Evolutionary conservation across 2,113 vertebrate genomes (phyloP), one percentile per base, ranked within the genome.

Genomic region (Odocoileus hemionus): DNA sequence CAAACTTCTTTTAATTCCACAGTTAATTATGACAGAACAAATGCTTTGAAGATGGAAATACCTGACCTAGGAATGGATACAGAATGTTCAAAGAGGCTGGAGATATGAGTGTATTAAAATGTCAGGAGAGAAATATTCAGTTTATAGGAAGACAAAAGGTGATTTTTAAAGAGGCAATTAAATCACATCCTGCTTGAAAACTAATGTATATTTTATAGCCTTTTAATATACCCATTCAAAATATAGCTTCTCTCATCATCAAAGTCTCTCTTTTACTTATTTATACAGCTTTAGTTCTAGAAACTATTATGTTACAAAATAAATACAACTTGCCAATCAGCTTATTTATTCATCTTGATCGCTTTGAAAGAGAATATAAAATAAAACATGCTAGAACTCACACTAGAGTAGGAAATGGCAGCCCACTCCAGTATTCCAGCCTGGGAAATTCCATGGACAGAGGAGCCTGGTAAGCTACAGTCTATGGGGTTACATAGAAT

Each of bases 31-130:
- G 58, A 74, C 25, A 58, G 52, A 97, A 90, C 90, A 64, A 93
- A 93, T 76, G 6, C 39, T 97, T 96, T 96, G 57, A 79, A 92
- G 30, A 76, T 85, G 4, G 19, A 93, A 96, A 61, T 8, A 39
- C 5, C 54, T 92, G 23, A 33, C 36, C 21, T 39, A 86, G 36
- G 96, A 94, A 86, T 74, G 28, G 39, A 76, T n/a, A 7, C 26
- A 78, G 78, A 94, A 80, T 83, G n/a, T 16, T 79, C 52, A 47
- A 82, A 67, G 36, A 85, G 36, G 10, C 11, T 60, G 3, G 15
- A 85, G 28, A 54, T 30, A 57, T 14, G 15, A 94, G 14, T 58
- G 7, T 16, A 80, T 80, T 94, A 60, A 92, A 96, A 85, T 86
- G 3, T 79, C 30, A 86, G 55, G 23, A 95, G 28, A 50, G 28